These are phyloP conservation scores for Amblyornis subalaris DNA, from an alignment of 2,113 vertebrate genomes.

Conservation along the genomic window DNA sequence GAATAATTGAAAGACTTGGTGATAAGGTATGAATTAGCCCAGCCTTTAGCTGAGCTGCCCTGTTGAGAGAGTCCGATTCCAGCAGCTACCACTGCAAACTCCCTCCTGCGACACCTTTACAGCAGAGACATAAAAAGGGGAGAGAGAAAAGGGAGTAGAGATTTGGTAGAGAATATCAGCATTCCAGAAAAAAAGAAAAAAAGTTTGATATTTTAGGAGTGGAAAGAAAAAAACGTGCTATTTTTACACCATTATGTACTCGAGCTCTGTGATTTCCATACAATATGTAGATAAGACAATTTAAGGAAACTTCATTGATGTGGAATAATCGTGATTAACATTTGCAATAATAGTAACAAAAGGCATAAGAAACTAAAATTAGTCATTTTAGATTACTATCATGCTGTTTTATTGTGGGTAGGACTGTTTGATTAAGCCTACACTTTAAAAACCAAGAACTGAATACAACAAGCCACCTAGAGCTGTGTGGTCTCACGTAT, in stretches of 20 bases:
- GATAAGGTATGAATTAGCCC: neutral
- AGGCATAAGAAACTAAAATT: neutral
- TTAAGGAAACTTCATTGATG: neutral
- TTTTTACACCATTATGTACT: neutral
- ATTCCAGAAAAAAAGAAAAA: neutral
- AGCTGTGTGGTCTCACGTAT: neutral
- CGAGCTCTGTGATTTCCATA: neutral
- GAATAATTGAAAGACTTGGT: neutral
- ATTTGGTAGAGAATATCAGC: neutral
- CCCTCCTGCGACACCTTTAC: neutral
- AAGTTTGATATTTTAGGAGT: neutral
- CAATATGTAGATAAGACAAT: neutral
- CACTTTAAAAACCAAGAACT: neutral
- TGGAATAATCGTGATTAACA: neutral
- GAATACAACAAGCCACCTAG: neutral
- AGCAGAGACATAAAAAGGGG: neutral
- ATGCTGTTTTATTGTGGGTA: neutral
- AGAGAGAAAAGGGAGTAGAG: neutral
- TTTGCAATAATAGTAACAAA: neutral
- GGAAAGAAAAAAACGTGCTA: neutral
- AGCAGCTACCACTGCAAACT: neutral
- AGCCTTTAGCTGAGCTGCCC: neutral
- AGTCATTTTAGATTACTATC: neutral
- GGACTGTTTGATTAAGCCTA: neutral
- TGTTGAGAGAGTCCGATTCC: neutral